Evolutionary conservation across 2,113 vertebrate species (phyloP).

Genomic region (Isurus oxyrinchus): DNA sequence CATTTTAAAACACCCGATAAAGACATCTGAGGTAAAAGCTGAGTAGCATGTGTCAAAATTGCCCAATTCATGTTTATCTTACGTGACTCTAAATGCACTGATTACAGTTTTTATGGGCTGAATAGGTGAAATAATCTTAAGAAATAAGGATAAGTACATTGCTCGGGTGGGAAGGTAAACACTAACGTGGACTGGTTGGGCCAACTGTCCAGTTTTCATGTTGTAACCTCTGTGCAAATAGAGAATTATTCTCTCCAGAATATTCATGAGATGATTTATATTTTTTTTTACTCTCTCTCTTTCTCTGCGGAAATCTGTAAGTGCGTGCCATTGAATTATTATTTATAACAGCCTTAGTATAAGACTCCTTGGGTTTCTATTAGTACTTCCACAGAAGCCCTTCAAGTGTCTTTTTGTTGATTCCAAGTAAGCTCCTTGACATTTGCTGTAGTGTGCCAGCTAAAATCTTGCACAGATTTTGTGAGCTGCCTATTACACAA

Average conservation of each 20-base stretch:
- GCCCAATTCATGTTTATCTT: neutral
- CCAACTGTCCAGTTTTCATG: neutral
- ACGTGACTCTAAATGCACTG: neutral
- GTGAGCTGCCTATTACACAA: neutral
- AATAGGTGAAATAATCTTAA: neutral
- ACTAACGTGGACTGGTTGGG: neutral
- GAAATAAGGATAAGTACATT: neutral
- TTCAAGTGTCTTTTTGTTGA: neutral
- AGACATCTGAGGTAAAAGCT: neutral
- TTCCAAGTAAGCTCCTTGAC: neutral
- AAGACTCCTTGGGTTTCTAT: neutral
- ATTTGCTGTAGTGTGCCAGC: neutral
- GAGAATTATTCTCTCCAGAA: neutral
- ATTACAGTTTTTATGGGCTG: neutral
- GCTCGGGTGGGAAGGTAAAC: neutral
- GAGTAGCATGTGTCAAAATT: neutral
- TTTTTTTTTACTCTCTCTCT: neutral
- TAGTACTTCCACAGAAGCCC: neutral
- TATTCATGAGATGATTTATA: neutral
- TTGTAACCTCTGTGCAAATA: neutral
- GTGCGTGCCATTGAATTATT: neutral
- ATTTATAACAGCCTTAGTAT: neutral
- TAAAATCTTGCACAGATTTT: neutral
- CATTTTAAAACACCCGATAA: neutral
- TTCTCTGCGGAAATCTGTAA: neutral